phyloP scores from a whole-genome alignment of 2,113 vertebrate genomes.

The Cyanocitta stelleri region DNA sequence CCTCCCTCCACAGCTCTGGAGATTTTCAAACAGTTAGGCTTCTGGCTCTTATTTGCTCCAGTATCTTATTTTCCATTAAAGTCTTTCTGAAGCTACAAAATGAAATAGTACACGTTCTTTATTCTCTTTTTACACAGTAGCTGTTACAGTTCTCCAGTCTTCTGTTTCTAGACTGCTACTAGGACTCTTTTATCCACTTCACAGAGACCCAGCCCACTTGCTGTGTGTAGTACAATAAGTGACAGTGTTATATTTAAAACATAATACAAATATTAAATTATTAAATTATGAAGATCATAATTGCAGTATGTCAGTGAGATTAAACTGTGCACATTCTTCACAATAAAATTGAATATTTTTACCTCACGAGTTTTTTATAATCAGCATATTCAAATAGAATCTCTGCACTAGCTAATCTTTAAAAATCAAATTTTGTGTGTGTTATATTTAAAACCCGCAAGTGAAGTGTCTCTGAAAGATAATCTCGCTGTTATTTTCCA shows the following conservation, averaged over 20 bases:
- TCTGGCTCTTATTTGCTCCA: background rate
- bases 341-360: background rate
- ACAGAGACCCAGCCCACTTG: background rate
- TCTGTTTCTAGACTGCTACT: background rate
- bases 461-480: background rate
- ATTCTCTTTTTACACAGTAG: background rate
- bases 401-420: background rate
- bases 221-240: background rate
- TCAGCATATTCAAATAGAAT: background rate
- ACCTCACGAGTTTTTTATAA: background rate
- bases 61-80: background rate
- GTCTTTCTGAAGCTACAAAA: background rate
- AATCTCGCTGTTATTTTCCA: background rate
- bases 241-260: background rate
- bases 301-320: background rate
- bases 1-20: background rate
- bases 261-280: background rate
- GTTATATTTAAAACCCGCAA: background rate
- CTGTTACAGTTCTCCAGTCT: background rate
- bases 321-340: background rate
- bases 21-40: background rate
- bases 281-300: background rate
- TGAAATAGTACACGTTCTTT: background rate
- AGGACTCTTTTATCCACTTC: background rate
- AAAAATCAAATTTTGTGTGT: background rate